These are phyloP conservation scores for Phenacoccus solenopsis DNA, from an alignment of 1,140 invertebrate species.

Conservation along the genomic window DNA sequence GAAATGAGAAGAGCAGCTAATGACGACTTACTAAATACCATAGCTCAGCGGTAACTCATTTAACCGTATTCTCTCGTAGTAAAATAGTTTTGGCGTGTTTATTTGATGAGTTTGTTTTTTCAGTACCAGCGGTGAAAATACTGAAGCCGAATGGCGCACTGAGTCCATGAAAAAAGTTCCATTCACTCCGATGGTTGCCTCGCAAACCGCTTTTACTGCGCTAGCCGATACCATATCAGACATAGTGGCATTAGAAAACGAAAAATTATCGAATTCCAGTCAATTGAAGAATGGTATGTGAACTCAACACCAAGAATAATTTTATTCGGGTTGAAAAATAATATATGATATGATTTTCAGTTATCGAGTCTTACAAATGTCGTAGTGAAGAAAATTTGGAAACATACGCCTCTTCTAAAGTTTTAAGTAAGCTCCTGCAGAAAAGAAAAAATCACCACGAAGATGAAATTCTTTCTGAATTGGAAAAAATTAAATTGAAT, in stretches of 20 bases:
- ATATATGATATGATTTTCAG: background rate
- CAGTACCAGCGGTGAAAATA: background rate
- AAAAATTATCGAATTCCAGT: background rate
- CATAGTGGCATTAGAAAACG: background rate
- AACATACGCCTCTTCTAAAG: background rate
- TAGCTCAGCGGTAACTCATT: constrained; percentile 40
- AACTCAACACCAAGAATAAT: no score
- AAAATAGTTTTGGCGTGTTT: background rate
- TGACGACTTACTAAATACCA: constrained; percentile 74
- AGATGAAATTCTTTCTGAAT: background rate
- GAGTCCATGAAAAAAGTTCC: background rate
- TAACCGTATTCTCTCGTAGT: background rate
- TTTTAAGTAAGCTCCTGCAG: background rate
- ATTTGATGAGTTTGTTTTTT: background rate
- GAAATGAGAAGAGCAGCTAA: constrained; percentile 80
- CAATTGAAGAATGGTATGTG: background rate
- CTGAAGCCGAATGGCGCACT: background rate
- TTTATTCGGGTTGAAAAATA: background rate
- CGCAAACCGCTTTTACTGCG: background rate
- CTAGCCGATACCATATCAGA: background rate
- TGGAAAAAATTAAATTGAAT: background rate
- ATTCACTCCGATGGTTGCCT: background rate
- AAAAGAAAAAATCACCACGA: background rate
- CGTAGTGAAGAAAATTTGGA: background rate
- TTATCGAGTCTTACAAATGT: background rate